Evolutionary conservation across 2,888 invertebrate species (phyloP), one percentile per base, ranked within the genome.

Genomic region (Chelonus formosanus): DNA sequence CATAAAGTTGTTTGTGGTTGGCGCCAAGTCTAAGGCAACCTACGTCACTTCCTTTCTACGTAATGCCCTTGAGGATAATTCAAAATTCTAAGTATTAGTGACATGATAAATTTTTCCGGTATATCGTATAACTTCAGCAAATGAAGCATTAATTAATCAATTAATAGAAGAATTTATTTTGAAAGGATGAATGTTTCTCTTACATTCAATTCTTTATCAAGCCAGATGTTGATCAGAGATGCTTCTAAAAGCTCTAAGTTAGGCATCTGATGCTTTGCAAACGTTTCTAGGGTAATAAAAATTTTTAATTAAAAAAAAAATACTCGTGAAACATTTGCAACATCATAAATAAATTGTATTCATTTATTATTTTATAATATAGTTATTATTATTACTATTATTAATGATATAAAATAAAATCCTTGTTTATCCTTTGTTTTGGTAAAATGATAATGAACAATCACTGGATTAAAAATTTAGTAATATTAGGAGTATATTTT

Each of bases 271-370:
- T 70, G 74, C 79, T 78, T 83, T 81, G 81, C 80, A 80, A 83
- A 82, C 76, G 78, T 81, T 81, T 83, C 81, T 76, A 74, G 75
- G 78, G 78, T 80, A 80, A 70, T 65, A 59, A 44, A 63, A 6
- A 44, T 35, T 50, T 10, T 52, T 56, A 43, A 31, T 65, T 45
- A 50, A 44, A 60, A 65, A 60, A 65, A 67, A 52, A 70, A 68
- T 78, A 80, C 78, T 74, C 76, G 68, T 74, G 83, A 83, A 78
- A 82, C 79, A 81, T 82, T 83, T 81, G 82, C 78, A 83, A 83
- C 80, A 80, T 80, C 76, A 75, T 76, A 77, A 81, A 76, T 78
- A 79, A 20, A 20, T 20, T 1, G 20, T 20, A 20, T 20, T 20
- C 20, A 2, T 20, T 20, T 20, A 20, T 20, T 57, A 36, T 4